Conservation (phyloP, 2,888 invertebrate genomes). For the Gari tellinella region DNA sequence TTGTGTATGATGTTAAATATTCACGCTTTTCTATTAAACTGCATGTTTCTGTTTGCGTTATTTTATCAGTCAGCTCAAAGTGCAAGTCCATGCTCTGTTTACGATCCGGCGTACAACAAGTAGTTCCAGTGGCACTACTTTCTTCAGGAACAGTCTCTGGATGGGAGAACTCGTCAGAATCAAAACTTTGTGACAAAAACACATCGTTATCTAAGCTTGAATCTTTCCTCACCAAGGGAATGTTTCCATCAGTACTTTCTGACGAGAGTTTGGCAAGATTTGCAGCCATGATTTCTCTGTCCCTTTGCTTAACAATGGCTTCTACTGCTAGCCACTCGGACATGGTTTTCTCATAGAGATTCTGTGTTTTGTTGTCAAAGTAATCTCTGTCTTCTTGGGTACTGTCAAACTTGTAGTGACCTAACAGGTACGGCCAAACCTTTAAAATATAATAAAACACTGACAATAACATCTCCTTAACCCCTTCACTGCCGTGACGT, state of each 20-base stretch:
- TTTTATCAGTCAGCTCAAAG: conserved; percentile 66
- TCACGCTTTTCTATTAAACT: conserved; percentile 60
- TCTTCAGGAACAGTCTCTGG: conserved; percentile 80
- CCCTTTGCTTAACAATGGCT: conserved; percentile 89
- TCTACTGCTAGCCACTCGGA: conserved; percentile 98
- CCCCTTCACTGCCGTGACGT: too few relatives aligned
- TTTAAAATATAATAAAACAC: conserved; percentile 55
- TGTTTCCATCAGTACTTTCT: conserved; percentile 86
- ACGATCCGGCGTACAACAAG: conserved; percentile 75
- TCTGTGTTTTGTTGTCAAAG: conserved; percentile 85
- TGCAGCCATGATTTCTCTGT: conserved; percentile 89
- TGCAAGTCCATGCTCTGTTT: conserved; percentile 76
- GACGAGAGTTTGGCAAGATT: conserved; percentile 94
- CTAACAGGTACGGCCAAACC: conserved; percentile 95
- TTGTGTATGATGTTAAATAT: conserved; percentile 65
- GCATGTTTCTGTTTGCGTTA: conserved; percentile 64
- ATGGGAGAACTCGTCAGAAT: conserved; percentile 80
- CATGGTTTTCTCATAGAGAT: conserved; percentile 95
- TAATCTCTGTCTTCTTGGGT: conserved; percentile 75
- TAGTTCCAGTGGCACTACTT: conserved; percentile 78
- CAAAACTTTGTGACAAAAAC: conserved; percentile 83
- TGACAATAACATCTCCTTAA: neutral
- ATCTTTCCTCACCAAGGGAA: conserved; percentile 83
- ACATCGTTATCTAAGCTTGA: conserved; percentile 86
- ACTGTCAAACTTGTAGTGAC: conserved; percentile 92